Conservation (phyloP, 2,113 vertebrate species). For the Colaptes auratus region DNA sequence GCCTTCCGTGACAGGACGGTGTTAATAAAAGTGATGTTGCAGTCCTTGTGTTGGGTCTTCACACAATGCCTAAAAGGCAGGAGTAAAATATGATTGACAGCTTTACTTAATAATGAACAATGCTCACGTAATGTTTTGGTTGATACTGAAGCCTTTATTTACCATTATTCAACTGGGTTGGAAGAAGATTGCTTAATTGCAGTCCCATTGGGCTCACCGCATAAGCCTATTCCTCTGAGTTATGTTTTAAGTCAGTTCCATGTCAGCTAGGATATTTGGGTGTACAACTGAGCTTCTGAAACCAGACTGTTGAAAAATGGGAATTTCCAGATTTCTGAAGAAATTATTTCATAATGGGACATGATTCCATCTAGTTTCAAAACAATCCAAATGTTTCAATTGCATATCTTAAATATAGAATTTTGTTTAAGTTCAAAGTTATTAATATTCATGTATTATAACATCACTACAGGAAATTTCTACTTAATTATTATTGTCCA, state of each 20-base stretch:
- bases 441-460: background rate
- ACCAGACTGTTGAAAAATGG: background rate
- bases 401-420: background rate
- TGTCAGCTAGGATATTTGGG: background rate
- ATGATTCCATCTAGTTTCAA: background rate
- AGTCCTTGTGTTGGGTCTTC: background rate
- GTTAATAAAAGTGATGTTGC: background rate
- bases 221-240: slow-evolving; percentile 5
- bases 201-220: background rate
- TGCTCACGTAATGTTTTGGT: background rate
- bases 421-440: background rate
- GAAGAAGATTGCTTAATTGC: slow-evolving; percentile 44
- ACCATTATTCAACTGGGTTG: background rate
- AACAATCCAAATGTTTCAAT: background rate
- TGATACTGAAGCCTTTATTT: slow-evolving; percentile 28
- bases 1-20: background rate
- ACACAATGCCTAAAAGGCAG: background rate
- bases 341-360: background rate
- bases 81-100: background rate
- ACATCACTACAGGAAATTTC: background rate
- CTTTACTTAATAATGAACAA: slow-evolving; percentile 38
- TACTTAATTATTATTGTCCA: background rate
- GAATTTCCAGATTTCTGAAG: background rate
- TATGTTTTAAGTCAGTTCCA: slow-evolving; percentile 48
- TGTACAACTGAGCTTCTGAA: background rate